A percentile compares a stretch with the other conserved stretches of the same genome.
Conservation (phyloP, 2,113 vertebrate species). For the Xenotilapia caudafasciata region DNA sequence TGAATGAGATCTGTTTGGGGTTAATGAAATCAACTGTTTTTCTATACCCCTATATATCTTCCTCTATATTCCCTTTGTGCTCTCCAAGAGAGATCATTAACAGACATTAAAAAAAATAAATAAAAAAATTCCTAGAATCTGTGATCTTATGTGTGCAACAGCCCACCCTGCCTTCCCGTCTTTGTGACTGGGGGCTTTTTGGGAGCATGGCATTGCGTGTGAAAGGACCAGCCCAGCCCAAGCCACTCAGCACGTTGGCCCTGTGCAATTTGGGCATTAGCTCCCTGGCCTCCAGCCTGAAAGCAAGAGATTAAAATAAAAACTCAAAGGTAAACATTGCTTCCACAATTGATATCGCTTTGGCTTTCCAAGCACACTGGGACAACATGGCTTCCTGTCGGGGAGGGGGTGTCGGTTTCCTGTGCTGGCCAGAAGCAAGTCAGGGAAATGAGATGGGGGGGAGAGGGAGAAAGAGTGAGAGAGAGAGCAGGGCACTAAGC, state of each 20-base stretch:
- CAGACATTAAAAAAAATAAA: constrained; percentile 11
- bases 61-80: constrained; percentile 10
- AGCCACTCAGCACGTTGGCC: constrained; percentile 53
- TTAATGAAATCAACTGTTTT: not conserved
- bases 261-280: constrained; percentile 50
- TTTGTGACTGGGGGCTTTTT: constrained; percentile 34
- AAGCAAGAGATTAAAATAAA: constrained; percentile 64
- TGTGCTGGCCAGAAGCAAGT: constrained; percentile 45
- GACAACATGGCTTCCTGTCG: constrained; percentile 63
- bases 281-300: constrained; percentile 58
- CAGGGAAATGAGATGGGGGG: constrained; percentile 12
- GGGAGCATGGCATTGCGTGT: constrained; percentile 67
- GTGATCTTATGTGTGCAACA: constrained; percentile 32
- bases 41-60: not conserved
- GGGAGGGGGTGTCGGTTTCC: constrained; percentile 63
- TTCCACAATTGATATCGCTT: constrained; percentile 69
- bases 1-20: not conserved
- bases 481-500: constrained; percentile 45
- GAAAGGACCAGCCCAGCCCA: constrained; percentile 61
- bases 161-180: constrained; percentile 27
- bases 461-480: not conserved
- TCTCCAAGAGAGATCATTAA: constrained; percentile 60
- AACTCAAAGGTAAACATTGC: constrained; percentile 71
- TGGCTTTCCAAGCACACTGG: constrained; percentile 61
- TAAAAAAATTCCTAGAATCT: constrained; percentile 41